phyloP scores from a whole-genome alignment of 2,888 invertebrate species.

The Arctia plantaginis region DNA sequence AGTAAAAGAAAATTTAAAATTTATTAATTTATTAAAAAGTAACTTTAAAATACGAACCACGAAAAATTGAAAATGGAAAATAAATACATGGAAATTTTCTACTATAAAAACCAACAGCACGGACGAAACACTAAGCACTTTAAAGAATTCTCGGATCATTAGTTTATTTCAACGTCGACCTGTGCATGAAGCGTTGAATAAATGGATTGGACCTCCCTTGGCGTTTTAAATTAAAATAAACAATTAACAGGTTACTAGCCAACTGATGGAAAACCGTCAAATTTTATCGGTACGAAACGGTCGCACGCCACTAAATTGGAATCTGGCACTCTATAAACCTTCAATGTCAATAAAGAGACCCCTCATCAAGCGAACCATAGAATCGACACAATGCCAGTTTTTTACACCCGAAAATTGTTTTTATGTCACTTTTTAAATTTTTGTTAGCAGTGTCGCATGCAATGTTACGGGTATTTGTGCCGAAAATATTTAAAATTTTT shows the following conservation, averaged over 20 bases:
- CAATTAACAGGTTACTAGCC: slow-evolving; percentile 48
- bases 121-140: neutral
- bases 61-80: neutral
- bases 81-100: neutral
- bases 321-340: slow-evolving; percentile 75
- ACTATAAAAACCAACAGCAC: neutral
- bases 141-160: neutral
- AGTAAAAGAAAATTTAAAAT: too few species aligned
- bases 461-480: neutral
- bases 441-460: slow-evolving; percentile 18
- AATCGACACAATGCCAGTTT: slow-evolving; percentile 68
- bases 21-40: too few species aligned
- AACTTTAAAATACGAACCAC: too few species aligned
- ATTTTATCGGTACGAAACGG: slow-evolving; percentile 63
- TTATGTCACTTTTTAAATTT: slow-evolving; percentile 20
- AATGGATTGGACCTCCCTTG: slow-evolving; percentile 26
- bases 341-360: slow-evolving; percentile 78
- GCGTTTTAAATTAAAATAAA: slow-evolving; percentile 51
- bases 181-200: neutral
- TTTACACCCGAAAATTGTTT: slow-evolving; percentile 40
- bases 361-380: slow-evolving; percentile 70
- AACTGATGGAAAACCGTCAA: slow-evolving; percentile 57
- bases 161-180: neutral
- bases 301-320: slow-evolving; percentile 69
- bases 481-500: slow-evolving; percentile 12